Base-by-base conservation (phyloP, 2,113 vertebrate species). In the Sphaerodactylus townsendi region DNA sequence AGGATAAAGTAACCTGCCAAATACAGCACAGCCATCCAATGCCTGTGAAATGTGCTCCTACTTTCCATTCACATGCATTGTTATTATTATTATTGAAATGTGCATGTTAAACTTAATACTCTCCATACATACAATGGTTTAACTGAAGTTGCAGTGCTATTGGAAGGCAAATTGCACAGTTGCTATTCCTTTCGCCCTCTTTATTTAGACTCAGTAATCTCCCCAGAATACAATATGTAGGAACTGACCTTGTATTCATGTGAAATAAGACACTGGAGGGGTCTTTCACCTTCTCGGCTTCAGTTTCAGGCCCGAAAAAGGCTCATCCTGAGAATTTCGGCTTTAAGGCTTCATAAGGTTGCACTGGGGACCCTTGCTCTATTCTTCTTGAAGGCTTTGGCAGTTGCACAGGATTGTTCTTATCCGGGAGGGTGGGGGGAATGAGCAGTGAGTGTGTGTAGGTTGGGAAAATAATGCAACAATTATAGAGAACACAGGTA, bases 61-160 rank as follows among this genome's bases (percentile, higher is more conserved):
- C 84, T 90, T 89, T 69, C 44, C 82, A 92, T 91, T 88, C 33
- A 48, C 39, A 28, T 64, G 39, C 62, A 62, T 39, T 48, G 25
- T 68, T 84, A 74, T 86, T 88, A 74, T 71, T 93, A 77, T 77
- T 91, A 88, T 93, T 93, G 77, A 91, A 94, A 90, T 56, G 1
- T 64, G 33, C 77, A 17, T 77, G 48, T 87, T 91, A 90, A 86
- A 91, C 72, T 77, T 88, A 89, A 92, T 87, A 84, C n/a, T 35
- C 5, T 30, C 44, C 30, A 48, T 64, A 39, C 30, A 89, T 89
- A 66, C 74, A 75, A 78, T 80, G 70, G 86, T 74, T 88, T 90
- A 73, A 56, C 37, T 75, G 17, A 15, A 86, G 10, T 37, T 66
- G 71, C 62, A 89, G 69, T 87, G 8, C 30, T 77, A n/a, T 39